Base-by-base conservation (phyloP, 2,888 invertebrate genomes). In the Biston betularia region DNA sequence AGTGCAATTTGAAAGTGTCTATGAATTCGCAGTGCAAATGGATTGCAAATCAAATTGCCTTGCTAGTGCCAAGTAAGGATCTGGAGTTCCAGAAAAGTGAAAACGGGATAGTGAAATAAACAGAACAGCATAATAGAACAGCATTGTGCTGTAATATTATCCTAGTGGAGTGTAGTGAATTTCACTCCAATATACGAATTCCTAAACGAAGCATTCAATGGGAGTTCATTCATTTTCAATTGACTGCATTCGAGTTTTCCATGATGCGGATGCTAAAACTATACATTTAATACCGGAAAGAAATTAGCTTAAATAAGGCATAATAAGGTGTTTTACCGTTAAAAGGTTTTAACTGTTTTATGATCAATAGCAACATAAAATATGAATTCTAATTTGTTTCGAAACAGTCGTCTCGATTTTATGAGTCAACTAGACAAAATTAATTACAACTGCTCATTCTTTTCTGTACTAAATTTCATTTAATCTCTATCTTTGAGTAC, bases 51-150 rank as follows among this genome's bases (percentile, higher is more conserved):
- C n/a, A 15, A 24, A 24, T 42, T 57, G 7, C 44, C 12, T 7
- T 14, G 38, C 15, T 33, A 58, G 58, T 58, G 49, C 38, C 49
- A 42, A 33, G 49, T 58, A 42, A 49, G 12, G 33, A 46, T 55
- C 42, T 55, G 33, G 35, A 33, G 14, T 45, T 12, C 14, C 24
- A 44, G 14, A 9, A 45, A 45, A 56, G 56, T 71, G 65, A 64
- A 44, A 63, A 45, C 10, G 33, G 9, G 1, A 54, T 6, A 7
- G 6, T 12, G 12, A 6, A 11, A 12, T 24, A 33, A 11, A 10
- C 0, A n/a, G n/a, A n/a, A n/a, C n/a, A n/a, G n/a, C n/a, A n/a
- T n/a, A n/a, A n/a, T n/a, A 8, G 15, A 1, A 38, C 14, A 52
- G 11, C 33, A 33, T 6, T 6, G 11, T 33, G 12, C 54, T 33